Evolutionary conservation across 1,140 invertebrate species (phyloP), one percentile per base, ranked within the genome.

Genomic region (Drosophila novamexicana): DNA sequence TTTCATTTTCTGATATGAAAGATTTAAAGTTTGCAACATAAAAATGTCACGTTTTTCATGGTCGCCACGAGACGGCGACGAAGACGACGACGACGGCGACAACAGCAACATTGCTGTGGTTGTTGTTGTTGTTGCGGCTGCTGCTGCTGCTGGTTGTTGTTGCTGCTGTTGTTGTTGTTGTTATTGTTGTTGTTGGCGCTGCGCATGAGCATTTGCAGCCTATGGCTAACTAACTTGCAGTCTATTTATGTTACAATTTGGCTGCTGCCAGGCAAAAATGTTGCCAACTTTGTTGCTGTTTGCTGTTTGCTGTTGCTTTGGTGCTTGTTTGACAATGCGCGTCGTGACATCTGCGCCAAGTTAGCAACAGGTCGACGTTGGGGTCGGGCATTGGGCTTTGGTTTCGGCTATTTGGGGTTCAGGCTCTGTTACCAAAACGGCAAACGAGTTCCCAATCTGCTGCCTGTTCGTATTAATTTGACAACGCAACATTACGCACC

Each of bases 21-120:
- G 90, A 91, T 91, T 91, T 91, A 90, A 85, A 90, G 89, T 91
- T 88, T 90, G 90, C 90, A 90, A 91, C 90, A 91, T 91, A 86
- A 91, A 91, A 91, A 91, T 91, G 90, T 91, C 90, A 91, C 90
- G 90, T 91, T 91, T 91, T 91, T 91, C 90, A 91, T 91, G 90
- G 90, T 91, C 90, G 90, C 83, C 81, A 90, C 63, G 76, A 89
- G 84, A 84, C 84, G 59, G 58, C 83, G 78, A 81, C 83, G 64
- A 64, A 58, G 59, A 56, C 66, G 39, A 47, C 62, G 8, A 53
- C 69, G 42, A 61, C 71, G 22, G 34, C 58, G 22, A 22, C 58
- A 65, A 53, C 56, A 65, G 50, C 56, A 45, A 52, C 52, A 67
- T 34, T 78, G 75, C 67, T 68, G 82, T 50, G 68, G 72, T 52